Conservation (phyloP, 1,140 invertebrate genomes). For the Calosoma granatense region DNA sequence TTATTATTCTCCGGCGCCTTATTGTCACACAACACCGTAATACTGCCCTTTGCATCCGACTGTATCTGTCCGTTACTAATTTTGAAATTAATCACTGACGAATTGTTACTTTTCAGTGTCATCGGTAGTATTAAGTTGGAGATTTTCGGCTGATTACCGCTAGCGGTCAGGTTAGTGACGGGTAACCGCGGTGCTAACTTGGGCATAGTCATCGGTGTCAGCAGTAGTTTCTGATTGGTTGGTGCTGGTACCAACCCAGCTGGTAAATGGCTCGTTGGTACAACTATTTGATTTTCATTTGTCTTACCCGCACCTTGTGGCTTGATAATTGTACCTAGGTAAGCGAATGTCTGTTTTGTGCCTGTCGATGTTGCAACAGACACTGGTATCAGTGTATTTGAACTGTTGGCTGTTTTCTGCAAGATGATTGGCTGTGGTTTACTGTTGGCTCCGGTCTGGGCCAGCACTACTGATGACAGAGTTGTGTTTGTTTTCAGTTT, state of each 20-base stretch:
- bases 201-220: slow-evolving; percentile 37
- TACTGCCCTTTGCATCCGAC: slow-evolving; percentile 36
- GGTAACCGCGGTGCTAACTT: slow-evolving; percentile 37
- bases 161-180: slow-evolving; percentile 33
- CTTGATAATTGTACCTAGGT: slow-evolving; percentile 36
- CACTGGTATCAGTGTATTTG: not conserved
- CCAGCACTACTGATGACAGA: not conserved
- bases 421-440: not conserved
- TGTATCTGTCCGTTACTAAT: slow-evolving; percentile 42
- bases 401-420: not conserved
- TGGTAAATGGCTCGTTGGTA: slow-evolving; percentile 9
- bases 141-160: slow-evolving; percentile 36
- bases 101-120: slow-evolving; percentile 31
- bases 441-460: not conserved
- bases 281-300: slow-evolving; percentile 25
- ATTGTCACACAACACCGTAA: slow-evolving; percentile 36
- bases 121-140: slow-evolving; percentile 40
- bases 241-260: slow-evolving; percentile 5
- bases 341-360: slow-evolving; percentile 35
- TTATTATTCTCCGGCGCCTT: slow-evolving; percentile 15
- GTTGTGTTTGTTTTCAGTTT: not conserved
- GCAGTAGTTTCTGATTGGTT: slow-evolving; percentile 10
- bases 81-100: slow-evolving; percentile 44
- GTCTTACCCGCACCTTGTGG: slow-evolving; percentile 35
- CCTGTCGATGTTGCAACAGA: slow-evolving; percentile 6